Base-by-base conservation (phyloP, 2,888 invertebrate species). In the Drosophila barbarae region DNA sequence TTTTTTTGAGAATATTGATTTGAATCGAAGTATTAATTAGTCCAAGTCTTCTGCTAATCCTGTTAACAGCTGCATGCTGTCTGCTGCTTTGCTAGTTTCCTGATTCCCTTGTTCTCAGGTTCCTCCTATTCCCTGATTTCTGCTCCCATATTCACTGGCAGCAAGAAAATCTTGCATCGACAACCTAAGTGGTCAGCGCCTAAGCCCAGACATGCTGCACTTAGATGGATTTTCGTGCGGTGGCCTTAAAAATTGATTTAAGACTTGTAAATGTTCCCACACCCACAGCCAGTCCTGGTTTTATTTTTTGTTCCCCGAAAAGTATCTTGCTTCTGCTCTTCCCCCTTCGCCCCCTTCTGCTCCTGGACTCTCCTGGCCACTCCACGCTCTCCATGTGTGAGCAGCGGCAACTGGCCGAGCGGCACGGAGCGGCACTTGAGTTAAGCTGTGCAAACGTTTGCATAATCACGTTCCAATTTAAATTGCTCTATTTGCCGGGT, bases 361-460 rank as follows among this genome's bases (percentile, higher is more conserved):
- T 35, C 1, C 34, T n/a, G 8, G n/a, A 3, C 13, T 6, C 13
- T 34, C 7, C 7, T 7, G n/a, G 5, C 7, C 28, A 5, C 18
- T 38, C 38, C 38, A 38, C 18, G 7, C 7, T 7, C 12, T 38
- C 44, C 66, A 66, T 68, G 56, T 68, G 73, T 70, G 67, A 58
- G 51, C 64, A 64, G 69, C 60, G 64, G 60, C 69, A 72, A 80
- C 79, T 69, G 77, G 69, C 71, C 80, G 69, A 79, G 79, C 77
- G 77, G 80, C 80, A 83, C 83, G 83, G 76, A 74, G 64, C 77
- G 72, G 69, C 86, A 86, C 86, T 87, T 83, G 79, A 87, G 86
- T 85, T 86, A 87, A 87, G 87, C 86, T 86, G 76, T 75, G 77
- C 86, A 87, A 87, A 87, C 86, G 87, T 86, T 87, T 85, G 87